A percentile compares a stretch with the other conserved stretches of the same genome.
Evolutionary conservation across 2,797 vertebrate genomes (phyloP).

Genomic region (Rhynchonycteris naso): DNA sequence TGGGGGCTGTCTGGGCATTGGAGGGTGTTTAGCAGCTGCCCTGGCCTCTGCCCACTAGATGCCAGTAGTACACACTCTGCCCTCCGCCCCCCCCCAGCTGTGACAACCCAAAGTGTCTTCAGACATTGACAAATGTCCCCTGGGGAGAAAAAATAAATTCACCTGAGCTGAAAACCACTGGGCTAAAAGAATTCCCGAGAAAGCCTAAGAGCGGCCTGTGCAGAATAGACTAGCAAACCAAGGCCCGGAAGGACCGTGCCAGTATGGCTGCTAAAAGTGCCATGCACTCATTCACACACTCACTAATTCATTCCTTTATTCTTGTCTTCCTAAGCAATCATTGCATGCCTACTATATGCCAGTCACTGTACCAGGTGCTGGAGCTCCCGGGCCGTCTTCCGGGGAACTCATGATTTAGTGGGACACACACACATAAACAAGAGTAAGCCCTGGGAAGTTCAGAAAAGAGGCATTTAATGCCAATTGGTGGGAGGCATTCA

Average conservation of each 20-base stretch:
- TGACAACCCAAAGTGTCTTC: neutral
- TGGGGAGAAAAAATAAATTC: neutral
- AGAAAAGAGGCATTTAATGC: neutral
- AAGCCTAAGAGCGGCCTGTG: neutral
- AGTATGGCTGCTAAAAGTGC: neutral
- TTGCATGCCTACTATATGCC: accelerated
- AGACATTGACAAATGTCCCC: neutral
- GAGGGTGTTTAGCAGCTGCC: no score
- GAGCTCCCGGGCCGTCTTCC: neutral
- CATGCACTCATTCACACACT: neutral
- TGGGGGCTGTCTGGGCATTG: accelerated
- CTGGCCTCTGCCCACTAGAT: no score
- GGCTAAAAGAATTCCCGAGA: neutral
- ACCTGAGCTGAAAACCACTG: neutral
- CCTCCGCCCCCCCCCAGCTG: no score
- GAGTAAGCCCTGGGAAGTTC: neutral
- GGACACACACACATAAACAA: neutral
- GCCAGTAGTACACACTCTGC: neutral
- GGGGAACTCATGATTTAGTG: neutral
- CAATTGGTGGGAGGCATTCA: neutral
- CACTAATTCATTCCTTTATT: neutral
- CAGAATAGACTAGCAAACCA: neutral
- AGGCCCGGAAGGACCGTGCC: neutral
- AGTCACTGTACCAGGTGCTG: neutral
- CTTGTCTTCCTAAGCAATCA: neutral